Evolutionary conservation across 2,888 invertebrate species (phyloP).

Genomic region (Nomada lathburiana): DNA sequence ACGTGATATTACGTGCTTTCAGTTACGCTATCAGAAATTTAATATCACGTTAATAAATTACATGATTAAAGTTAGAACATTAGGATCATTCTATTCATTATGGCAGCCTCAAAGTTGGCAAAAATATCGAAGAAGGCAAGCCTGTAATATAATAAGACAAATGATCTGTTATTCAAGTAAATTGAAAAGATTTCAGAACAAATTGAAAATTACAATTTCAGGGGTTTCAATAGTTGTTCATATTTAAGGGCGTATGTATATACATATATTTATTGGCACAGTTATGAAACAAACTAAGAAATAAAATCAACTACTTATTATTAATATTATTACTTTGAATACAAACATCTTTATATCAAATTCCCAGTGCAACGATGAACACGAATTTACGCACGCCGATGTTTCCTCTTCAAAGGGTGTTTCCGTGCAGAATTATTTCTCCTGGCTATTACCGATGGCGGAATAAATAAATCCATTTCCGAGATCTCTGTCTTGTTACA

Average conservation of each 20-base stretch:
- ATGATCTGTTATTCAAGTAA: neutral
- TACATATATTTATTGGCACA: neutral
- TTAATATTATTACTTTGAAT: neutral
- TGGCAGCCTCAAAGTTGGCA: neutral
- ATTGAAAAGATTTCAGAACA: neutral
- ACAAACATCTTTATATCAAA: neutral
- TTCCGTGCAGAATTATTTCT: conserved; percentile 77
- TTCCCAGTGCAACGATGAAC: neutral
- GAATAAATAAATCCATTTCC: conserved; percentile 78
- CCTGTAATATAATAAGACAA: neutral
- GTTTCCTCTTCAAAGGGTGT: conserved; percentile 85
- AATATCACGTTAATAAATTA: neutral
- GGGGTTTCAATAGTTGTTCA: neutral
- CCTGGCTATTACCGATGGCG: conserved; percentile 72
- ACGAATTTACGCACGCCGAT: conserved; percentile 68
- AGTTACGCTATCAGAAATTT: neutral
- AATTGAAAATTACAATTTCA: neutral
- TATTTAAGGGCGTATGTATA: neutral
- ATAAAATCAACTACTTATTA: neutral
- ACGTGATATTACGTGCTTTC: neutral
- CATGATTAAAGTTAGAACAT: neutral
- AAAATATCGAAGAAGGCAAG: neutral
- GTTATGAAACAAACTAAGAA: neutral
- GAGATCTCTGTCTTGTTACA: conserved; percentile 85
- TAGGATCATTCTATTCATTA: neutral